Base-by-base conservation (phyloP, 2,797 vertebrate species). In the Falco cherrug region DNA sequence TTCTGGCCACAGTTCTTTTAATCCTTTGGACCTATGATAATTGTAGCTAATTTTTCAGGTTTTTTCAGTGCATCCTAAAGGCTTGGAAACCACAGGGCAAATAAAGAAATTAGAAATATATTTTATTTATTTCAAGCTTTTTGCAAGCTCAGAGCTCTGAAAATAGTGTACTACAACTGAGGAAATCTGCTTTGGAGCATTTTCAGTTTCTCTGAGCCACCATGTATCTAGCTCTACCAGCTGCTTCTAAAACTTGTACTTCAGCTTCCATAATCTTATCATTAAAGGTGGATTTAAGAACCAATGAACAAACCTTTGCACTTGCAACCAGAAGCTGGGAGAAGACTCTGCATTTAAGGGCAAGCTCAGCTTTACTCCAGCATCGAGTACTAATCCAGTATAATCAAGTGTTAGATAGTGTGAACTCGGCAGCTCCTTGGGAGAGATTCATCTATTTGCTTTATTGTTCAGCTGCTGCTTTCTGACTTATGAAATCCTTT, bases 201-300 rank as follows among this genome's bases (percentile, higher is more conserved):
- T 81, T 95, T 8, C 13, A 28, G 63, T 69, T 90, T 64, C 64
- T 57, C 75, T 35, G 57, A 26, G 8, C 21, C 53, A 8, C 57
- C 35, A 5, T 31, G 59, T 93, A 93, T 93, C 90, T 79, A 10
- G 13, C 65, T 53, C 48, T 51, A 22, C 7, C 89, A 93, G 75
- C 92, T 96, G 93, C 93, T 63, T 22, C 87, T 81, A 31, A 91
- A 88, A 87, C 87, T 75, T 71, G 81, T 31, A 13, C 69, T 91
- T 84, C 75, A 92, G 93, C 84, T 92, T 76, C 82, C 54, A 6
- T 92, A 90, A 95, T 95, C 85, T 86, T n/a, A 43, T 53, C 85
- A 60, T 92, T 71, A 79, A 96, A 95, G 93, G 87, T 93, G 94
- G 88, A 92, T 96, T 97, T 95, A 78, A 88, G 61, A 81, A 68